These are phyloP conservation scores for Halcyon senegalensis DNA, from an alignment of 2,113 vertebrate species.

Conservation along the genomic window DNA sequence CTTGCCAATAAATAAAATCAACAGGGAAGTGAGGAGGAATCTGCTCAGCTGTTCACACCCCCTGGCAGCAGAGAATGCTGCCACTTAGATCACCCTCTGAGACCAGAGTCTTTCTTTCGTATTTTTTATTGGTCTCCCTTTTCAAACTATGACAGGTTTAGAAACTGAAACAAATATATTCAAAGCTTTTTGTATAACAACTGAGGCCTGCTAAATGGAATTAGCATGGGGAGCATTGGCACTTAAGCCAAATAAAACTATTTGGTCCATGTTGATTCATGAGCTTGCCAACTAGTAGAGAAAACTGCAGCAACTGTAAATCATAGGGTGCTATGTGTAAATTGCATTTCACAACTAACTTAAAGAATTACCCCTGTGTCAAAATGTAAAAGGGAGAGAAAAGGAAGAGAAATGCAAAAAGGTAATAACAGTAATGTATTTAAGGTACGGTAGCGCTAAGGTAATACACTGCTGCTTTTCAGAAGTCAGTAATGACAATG, in stretches of 20 bases:
- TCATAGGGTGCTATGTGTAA: background rate
- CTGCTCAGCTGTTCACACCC: background rate
- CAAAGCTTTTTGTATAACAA: background rate
- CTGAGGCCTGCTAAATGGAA: background rate
- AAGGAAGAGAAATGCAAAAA: background rate
- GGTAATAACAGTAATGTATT: background rate
- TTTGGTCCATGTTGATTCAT: background rate
- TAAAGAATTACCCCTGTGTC: background rate
- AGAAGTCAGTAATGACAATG: background rate
- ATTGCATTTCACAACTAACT: background rate
- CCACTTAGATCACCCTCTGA: background rate
- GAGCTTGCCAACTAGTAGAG: background rate
- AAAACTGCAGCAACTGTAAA: background rate
- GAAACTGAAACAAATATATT: background rate
- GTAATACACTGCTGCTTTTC: background rate
- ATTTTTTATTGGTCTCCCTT: background rate
- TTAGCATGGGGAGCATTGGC: background rate
- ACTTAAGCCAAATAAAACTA: background rate
- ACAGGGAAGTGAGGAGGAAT: background rate
- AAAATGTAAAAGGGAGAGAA: background rate
- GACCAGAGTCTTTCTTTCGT: background rate
- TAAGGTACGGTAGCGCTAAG: background rate
- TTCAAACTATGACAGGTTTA: background rate
- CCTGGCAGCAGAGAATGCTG: background rate
- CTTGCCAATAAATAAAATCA: background rate